Conservation (phyloP, 2,113 vertebrate genomes). For the Mustelus asterias region DNA sequence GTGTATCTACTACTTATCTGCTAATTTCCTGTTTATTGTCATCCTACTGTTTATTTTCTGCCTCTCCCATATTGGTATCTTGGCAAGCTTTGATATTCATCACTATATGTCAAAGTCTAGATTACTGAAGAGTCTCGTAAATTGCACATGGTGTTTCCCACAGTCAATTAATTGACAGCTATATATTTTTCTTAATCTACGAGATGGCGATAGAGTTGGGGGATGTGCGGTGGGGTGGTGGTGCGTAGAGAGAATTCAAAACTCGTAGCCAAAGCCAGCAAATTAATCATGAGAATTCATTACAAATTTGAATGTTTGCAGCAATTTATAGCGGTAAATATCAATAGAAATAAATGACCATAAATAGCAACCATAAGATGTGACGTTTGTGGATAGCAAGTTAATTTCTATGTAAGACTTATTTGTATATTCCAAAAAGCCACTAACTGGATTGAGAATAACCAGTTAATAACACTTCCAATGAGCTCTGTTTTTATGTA, state of each 20-base stretch:
- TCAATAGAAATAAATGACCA: background rate
- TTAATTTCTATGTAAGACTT: background rate
- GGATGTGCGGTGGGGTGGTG: too few relatives aligned
- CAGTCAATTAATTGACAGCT: background rate
- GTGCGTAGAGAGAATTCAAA: too few relatives aligned
- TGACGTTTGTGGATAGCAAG: background rate
- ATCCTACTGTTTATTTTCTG: background rate
- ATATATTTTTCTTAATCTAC: background rate
- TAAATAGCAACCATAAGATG: background rate
- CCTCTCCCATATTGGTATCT: background rate
- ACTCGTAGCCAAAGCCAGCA: background rate
- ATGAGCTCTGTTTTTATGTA: background rate
- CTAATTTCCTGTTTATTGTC: background rate
- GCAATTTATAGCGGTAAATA: background rate
- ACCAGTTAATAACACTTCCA: background rate
- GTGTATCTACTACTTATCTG: background rate
- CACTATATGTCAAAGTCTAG: background rate
- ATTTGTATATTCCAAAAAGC: background rate
- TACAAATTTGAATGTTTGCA: background rate
- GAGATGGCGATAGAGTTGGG: background rate
- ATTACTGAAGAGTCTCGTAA: background rate
- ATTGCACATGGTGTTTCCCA: background rate
- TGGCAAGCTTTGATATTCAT: background rate
- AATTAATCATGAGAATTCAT: background rate
- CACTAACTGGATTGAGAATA: background rate